These are phyloP conservation scores for Cepaea nemoralis DNA, from an alignment of 1,140 invertebrate species.

Conservation along the genomic window DNA sequence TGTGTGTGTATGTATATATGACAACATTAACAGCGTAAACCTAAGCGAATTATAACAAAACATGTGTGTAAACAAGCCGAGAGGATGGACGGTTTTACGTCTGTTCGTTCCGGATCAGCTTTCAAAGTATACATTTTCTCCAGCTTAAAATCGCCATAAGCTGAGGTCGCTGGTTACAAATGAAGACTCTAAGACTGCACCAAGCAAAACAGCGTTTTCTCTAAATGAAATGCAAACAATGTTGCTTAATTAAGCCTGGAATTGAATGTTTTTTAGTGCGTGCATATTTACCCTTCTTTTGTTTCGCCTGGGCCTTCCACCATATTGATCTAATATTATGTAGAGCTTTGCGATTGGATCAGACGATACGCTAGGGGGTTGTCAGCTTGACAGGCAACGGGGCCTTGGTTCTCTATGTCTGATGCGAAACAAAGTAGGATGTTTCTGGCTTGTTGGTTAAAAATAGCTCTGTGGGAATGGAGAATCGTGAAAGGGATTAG, in stretches of 20 bases:
- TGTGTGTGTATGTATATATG: too few species aligned
- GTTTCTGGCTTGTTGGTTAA: too few species aligned
- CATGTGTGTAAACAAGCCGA: background rate
- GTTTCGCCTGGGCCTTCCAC: background rate
- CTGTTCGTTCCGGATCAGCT: background rate
- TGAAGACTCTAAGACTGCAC: background rate
- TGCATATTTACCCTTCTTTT: constrained; percentile 18
- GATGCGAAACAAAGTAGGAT: background rate
- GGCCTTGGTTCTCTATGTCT: background rate
- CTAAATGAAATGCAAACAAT: constrained; percentile 27
- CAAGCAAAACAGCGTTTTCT: constrained; percentile 7
- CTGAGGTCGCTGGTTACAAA: background rate
- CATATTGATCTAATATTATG: constrained; percentile 8
- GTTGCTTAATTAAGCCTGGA: constrained; percentile 4
- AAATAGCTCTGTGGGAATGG: too few species aligned
- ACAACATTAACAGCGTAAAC: background rate
- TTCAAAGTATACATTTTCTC: background rate
- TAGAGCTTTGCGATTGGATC: constrained; percentile 3
- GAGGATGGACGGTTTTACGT: background rate
- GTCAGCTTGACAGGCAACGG: background rate
- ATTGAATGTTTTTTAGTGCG: constrained; percentile 11
- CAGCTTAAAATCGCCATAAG: background rate
- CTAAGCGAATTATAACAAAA: background rate
- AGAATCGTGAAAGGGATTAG: too few species aligned
- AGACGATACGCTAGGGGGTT: background rate